phyloP scores from a whole-genome alignment of 1,140 invertebrate species.

The Drosophila nigromelanica region DNA sequence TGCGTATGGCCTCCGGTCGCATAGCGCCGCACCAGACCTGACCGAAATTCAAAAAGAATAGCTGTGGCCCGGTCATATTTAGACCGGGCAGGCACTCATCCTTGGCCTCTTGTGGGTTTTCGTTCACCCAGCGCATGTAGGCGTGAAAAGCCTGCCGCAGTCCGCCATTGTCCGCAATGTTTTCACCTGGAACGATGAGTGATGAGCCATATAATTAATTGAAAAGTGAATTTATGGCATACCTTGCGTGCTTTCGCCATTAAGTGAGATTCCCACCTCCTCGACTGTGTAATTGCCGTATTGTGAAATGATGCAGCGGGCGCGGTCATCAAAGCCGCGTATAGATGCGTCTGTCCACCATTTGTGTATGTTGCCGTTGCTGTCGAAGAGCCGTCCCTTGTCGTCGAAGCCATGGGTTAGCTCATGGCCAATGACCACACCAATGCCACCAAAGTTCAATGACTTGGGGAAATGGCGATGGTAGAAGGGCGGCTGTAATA shows the following conservation, averaged over 20 bases:
- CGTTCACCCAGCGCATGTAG: conserved; percentile 72
- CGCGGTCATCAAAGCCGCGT: conserved; percentile 87
- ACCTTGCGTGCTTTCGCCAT: conserved; percentile 85
- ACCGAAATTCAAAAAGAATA: conserved; percentile 94
- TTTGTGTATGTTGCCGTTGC: conserved; percentile 88
- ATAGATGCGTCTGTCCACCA: conserved; percentile 91
- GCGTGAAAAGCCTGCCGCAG: conserved; percentile 92
- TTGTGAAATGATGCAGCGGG: conserved; percentile 92
- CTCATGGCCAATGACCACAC: conserved; percentile 89
- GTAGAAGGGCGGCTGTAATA: conserved; percentile 94
- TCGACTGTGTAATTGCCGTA: conserved; percentile 87
- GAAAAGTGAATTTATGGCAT: conserved; percentile 58
- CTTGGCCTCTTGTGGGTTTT: conserved; percentile 52
- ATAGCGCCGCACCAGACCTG: conserved; percentile 91
- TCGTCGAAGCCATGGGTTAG: conserved; percentile 89
- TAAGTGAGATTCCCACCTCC: conserved; percentile 85
- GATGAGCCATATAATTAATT: conserved; percentile 4
- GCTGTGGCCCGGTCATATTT: conserved; percentile 89
- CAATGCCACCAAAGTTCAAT: conserved; percentile 91
- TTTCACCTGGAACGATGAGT: conserved; percentile 86
- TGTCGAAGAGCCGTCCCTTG: conserved; percentile 88
- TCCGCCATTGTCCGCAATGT: conserved; percentile 96
- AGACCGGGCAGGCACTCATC: conserved; percentile 89
- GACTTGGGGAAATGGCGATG: conserved; percentile 93
- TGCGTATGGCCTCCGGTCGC: conserved; percentile 76